These are phyloP conservation scores for Dexiosoma caninum DNA, from an alignment of 2,888 invertebrate genomes.

Conservation along the genomic window DNA sequence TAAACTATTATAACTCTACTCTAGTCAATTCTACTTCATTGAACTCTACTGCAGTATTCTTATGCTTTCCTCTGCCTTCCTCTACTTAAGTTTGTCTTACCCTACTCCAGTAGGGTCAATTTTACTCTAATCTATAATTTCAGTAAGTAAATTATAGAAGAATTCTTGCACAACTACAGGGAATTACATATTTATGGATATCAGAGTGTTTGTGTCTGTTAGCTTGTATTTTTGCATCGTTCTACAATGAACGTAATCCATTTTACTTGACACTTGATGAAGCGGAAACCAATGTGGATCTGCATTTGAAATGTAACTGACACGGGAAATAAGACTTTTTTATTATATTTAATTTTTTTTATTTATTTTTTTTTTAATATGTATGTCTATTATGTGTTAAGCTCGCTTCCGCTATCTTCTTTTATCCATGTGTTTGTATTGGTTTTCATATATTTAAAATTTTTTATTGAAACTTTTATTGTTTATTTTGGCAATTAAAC, in stretches of 20 bases:
- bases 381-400: not conserved
- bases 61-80: too few species aligned
- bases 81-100: not conserved
- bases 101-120: not conserved
- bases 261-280: conserved; percentile 57
- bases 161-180: not conserved
- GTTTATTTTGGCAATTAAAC: not conserved
- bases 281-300: conserved; percentile 53
- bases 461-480: not conserved
- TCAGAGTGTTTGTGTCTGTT: not conserved
- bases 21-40: not conserved
- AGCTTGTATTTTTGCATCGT: not conserved
- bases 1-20: not conserved
- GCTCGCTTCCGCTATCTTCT: not conserved
- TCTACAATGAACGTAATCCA: conserved; percentile 17
- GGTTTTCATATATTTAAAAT: not conserved
- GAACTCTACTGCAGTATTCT: too few species aligned
- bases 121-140: not conserved
- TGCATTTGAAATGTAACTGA: conserved; percentile 57
- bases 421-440: not conserved
- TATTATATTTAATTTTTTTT: not conserved
- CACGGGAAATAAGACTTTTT: conserved; percentile 49
- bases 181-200: not conserved
- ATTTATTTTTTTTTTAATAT: not conserved
- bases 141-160: too few species aligned